Evolutionary conservation across 2,113 vertebrate species (phyloP), one percentile per base, ranked within the genome.

Genomic region (Opisthocomus hoazin): DNA sequence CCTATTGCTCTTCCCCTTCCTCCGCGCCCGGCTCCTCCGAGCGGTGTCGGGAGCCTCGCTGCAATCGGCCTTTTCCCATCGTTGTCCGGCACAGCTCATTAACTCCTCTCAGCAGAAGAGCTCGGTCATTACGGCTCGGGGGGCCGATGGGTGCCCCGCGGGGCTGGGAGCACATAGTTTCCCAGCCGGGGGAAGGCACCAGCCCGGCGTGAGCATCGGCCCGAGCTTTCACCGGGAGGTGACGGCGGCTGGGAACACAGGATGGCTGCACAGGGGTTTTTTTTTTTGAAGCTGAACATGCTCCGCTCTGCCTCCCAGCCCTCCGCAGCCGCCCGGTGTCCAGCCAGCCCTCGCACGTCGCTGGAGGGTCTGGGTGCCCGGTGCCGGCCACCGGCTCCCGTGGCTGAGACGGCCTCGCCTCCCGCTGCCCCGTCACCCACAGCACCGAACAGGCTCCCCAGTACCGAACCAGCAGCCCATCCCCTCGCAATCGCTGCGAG

Each of bases 81-180:
- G 84, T 80, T 97, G 97, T 98, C 95, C 95, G 88, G 22, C 97
- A 98, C 97, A 97, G 96, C 94, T 97, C 98, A 98, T 98, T 98
- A 98, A 98, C 94, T 97, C 93, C 93, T 89, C 97, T 92, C 90
- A 89, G 97, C 92, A 97, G 96, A 97, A 87, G 95, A 97, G 89
- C 58, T 24, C 27, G 91, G 82, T 89, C 94, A 74, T 84, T 73
- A 60, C 10, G 26, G 94, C 91, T 84, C 88, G 27, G 95, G 94
- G 91, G 90, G 84, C 94, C 56, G 53, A 8, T n/a, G 82, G 80
- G 73, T 87, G 96, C 96, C 93, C 95, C 46, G 56, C 65, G 56
- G 97, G 96, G 96, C 95, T 78, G 95, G 91, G 91, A 75, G 87
- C 80, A 23, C 63, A 56, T 26, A 53, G 82, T 97, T 98, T 98